Conservation (phyloP, 2,888 invertebrate species). For the Orthosia cruda region DNA sequence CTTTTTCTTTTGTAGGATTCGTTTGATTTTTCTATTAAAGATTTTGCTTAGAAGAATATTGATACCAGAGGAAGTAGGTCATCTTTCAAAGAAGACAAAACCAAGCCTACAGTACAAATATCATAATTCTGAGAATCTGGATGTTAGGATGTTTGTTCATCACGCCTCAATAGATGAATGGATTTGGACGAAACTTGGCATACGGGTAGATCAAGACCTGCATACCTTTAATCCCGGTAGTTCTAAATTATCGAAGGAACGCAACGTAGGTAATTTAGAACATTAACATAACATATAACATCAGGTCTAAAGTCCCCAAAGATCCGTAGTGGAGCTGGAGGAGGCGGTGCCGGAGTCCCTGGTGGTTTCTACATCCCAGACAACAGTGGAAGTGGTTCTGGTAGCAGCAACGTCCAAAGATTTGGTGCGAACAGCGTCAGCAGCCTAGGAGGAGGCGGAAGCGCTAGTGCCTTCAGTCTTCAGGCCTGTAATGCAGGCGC, state of each 20-base stretch:
- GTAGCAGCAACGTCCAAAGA: not conserved
- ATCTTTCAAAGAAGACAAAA: not conserved
- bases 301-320: no score
- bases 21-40: not conserved
- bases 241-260: no score
- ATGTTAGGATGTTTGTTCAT: no score
- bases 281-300: no score
- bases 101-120: not conserved
- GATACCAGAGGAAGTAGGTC: no score
- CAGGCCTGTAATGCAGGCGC: not conserved
- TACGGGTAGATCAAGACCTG: no score
- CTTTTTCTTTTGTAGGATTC: slow-evolving; percentile 11
- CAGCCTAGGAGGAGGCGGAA: not conserved
- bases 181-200: no score
- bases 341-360: not conserved
- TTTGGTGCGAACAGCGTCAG: not conserved
- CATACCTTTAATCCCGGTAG: no score
- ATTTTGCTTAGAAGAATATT: not conserved
- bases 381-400: not conserved
- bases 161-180: no score
- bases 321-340: not conserved
- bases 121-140: no score
- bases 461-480: not conserved
- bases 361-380: slow-evolving; percentile 13
- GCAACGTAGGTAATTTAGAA: no score